These are phyloP conservation scores for Pica pica DNA, from an alignment of 2,113 vertebrate genomes.

Conservation along the genomic window DNA sequence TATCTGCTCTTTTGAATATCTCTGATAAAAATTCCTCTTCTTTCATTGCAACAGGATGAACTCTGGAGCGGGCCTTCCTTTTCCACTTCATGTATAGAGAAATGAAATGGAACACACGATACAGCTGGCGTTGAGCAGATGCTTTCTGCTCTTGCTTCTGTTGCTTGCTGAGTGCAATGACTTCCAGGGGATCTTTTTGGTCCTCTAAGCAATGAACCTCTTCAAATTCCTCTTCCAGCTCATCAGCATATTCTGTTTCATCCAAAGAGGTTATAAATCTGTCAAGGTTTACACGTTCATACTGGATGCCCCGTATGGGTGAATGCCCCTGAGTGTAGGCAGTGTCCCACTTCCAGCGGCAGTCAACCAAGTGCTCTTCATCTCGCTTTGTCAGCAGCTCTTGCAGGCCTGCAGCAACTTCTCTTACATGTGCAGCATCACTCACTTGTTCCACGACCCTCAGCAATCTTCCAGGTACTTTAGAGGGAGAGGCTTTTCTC, in stretches of 20 bases:
- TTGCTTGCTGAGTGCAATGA: slow-evolving; percentile 67
- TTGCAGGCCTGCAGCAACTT: slow-evolving; percentile 62
- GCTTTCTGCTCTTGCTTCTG: slow-evolving; percentile 66
- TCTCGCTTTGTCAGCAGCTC: slow-evolving; percentile 70
- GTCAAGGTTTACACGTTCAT: slow-evolving; percentile 55
- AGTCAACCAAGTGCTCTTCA: slow-evolving; percentile 72
- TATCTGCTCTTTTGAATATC: slow-evolving; percentile 75
- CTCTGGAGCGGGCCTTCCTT: slow-evolving; percentile 28
- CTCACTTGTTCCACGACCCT: slow-evolving; percentile 36
- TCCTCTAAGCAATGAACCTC: slow-evolving; percentile 58
- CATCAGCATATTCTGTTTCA: not conserved
- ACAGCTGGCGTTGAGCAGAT: slow-evolving; percentile 54
- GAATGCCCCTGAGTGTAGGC: slow-evolving; percentile 10
- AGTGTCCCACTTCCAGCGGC: slow-evolving; percentile 75
- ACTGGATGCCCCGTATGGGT: slow-evolving; percentile 65
- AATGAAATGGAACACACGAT: slow-evolving; percentile 36
- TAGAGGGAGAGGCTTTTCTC: not conserved
- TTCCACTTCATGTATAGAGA: slow-evolving; percentile 65
- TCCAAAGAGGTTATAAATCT: slow-evolving; percentile 46
- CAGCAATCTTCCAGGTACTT: slow-evolving; percentile 67
- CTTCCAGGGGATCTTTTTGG: slow-evolving; percentile 60
- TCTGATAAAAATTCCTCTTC: slow-evolving; percentile 31
- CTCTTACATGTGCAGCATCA: not conserved
- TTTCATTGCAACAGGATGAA: not conserved
- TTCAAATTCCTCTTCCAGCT: slow-evolving; percentile 40